Base-by-base conservation (phyloP, 2,113 vertebrate genomes). In the Phylloscopus trochilus region DNA sequence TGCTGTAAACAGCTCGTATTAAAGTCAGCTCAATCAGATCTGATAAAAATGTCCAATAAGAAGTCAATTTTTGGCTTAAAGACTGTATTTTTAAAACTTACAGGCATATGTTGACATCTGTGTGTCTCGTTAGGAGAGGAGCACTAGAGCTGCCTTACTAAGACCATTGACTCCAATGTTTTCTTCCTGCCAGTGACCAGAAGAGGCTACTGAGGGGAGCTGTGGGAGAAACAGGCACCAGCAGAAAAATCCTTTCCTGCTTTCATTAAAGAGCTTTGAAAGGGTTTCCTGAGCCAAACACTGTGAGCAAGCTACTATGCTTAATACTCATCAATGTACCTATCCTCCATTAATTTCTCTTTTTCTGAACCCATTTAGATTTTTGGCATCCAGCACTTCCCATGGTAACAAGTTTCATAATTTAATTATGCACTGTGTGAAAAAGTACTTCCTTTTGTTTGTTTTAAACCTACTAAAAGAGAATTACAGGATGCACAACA, bases 361-460 rank as follows among this genome's bases (percentile, higher is more conserved):
- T 87, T 90, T 89, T 96, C 81, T 96, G 73, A 93, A 78, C 64
- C 44, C 44, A 23, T 91, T 93, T 94, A 90, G 72, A 90, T 13
- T 97, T 95, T 78, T 96, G 95, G 94, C 95, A 96, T 96, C 69
- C 64, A 67, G 41, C 0, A 2, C 94, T 97, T 97, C 96, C 96
- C 87, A 97, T 72, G 77, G 89, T 89, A 94, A 89, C 60, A 44
- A 92, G 77, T 91, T 91, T 88, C 83, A 87, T 64, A 60, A 35
- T 94, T 96, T 95, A 93, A 96, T 95, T 92, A 95, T 21, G 49
- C 1, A 0, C 81, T 92, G 86, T 92, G 94, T 96, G 94, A 96
- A 97, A 96, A 94, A 97, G 91, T 78, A 91, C 94, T 97, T 97
- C 96, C 95, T 89, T 89, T 87, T 95, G 91, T 96, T 97, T 97